These are phyloP conservation scores for Tachypleus tridentatus DNA, from an alignment of 1,140 invertebrate genomes.

Conservation along the genomic window DNA sequence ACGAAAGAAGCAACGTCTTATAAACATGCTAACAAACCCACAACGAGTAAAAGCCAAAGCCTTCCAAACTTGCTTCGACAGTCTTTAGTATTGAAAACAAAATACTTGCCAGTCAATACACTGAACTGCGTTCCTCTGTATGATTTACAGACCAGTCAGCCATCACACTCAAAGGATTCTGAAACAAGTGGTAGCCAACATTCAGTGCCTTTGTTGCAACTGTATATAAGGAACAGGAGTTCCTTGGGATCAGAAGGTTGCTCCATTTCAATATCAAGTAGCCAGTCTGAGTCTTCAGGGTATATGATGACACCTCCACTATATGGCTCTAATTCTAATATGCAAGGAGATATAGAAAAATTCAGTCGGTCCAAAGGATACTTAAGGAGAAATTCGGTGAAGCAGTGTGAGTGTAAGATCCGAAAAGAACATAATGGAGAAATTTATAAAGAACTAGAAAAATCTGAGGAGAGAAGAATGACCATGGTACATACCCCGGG, in stretches of 20 bases:
- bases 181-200: conserved; percentile 33
- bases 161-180: conserved; percentile 22
- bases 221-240: conserved; percentile 81
- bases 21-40: conserved; percentile 5
- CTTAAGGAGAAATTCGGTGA: too few species aligned
- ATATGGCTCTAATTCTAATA: too few species aligned
- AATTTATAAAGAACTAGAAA: too few species aligned
- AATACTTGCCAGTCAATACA: conserved; percentile 1
- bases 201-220: conserved; percentile 62
- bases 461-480: too few species aligned
- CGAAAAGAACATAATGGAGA: too few species aligned
- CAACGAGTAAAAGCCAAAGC: conserved; percentile 52
- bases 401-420: too few species aligned
- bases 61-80: conserved; percentile 50
- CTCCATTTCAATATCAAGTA: conserved; percentile 10
- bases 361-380: too few species aligned
- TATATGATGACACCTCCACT: too few species aligned
- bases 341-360: too few species aligned
- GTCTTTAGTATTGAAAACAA: conserved; percentile 21
- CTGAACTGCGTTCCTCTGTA: conserved; percentile 46
- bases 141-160: conserved; percentile 44
- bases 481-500: too few species aligned
- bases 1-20: conserved; percentile 6
- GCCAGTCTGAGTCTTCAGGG: conserved; percentile 15
- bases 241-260: conserved; percentile 36